phyloP scores from a whole-genome alignment of 2,113 vertebrate genomes.

The Herpailurus yagouaroundi region DNA sequence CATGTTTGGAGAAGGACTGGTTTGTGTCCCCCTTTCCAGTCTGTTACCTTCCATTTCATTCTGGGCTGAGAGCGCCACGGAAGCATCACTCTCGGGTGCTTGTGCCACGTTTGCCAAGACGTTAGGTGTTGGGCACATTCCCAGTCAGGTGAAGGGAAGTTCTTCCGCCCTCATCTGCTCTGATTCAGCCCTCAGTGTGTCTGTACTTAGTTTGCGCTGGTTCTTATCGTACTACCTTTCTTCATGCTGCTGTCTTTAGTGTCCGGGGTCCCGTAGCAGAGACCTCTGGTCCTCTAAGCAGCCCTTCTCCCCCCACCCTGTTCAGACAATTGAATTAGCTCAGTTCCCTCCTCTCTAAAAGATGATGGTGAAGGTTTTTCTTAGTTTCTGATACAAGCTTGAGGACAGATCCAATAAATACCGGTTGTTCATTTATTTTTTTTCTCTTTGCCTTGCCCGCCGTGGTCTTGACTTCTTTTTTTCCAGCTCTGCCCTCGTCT shows the following conservation, averaged over 20 bases:
- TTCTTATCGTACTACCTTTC: conserved; percentile 94
- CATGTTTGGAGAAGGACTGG: neutral
- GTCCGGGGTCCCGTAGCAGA: conserved; percentile 90
- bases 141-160: conserved; percentile 84
- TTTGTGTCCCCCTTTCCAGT: neutral
- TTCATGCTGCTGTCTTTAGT: conserved; percentile 90
- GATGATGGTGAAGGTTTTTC: conserved; percentile 93
- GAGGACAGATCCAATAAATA: conserved; percentile 93
- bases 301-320: conserved; percentile 86
- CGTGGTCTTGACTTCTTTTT: conserved; percentile 94
- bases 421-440: conserved; percentile 94
- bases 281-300: conserved; percentile 94
- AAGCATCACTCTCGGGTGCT: neutral
- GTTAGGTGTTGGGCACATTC: neutral
- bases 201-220: conserved; percentile 90
- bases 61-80: neutral
- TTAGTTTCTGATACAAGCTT: conserved; percentile 95
- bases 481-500: conserved; percentile 93
- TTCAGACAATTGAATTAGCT: neutral
- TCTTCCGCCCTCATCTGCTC: conserved; percentile 89
- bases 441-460: conserved; percentile 93
- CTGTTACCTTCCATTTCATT: neutral
- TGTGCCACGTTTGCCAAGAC: neutral
- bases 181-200: conserved; percentile 88
- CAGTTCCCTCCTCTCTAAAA: conserved; percentile 85